Conservation (phyloP, 2,888 invertebrate genomes). For the Bembecia ichneumoniformis region DNA sequence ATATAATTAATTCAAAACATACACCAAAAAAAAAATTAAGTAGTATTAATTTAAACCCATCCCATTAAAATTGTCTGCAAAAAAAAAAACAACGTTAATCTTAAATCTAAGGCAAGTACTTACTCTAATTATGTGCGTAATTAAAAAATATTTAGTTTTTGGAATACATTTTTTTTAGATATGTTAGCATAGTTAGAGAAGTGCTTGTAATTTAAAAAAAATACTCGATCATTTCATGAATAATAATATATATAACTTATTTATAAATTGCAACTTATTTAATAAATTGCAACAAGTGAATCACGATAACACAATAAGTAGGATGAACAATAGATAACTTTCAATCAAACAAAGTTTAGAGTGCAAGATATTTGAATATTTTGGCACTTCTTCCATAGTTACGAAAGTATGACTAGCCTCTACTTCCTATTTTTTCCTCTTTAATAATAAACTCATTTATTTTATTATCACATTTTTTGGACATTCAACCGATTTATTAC, state of each 20-base stretch:
- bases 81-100: constrained; percentile 10
- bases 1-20: constrained; percentile 16
- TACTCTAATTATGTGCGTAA: too few relatives aligned
- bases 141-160: too few relatives aligned
- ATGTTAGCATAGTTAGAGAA: too few relatives aligned
- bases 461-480: constrained; percentile 34
- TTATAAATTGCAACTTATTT: too few relatives aligned
- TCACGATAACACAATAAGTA: too few relatives aligned
- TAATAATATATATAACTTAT: too few relatives aligned
- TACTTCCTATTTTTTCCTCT: constrained; percentile 13
- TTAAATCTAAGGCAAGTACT: constrained; percentile 6
- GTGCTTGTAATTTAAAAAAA: too few relatives aligned
- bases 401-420: constrained; percentile 46
- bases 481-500: not conserved
- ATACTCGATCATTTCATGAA: too few relatives aligned
- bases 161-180: too few relatives aligned
- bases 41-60: not conserved
- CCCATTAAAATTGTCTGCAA: not conserved
- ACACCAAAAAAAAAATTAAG: not conserved
- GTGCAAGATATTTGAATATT: constrained; percentile 28
- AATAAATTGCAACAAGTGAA: too few relatives aligned
- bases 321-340: too few relatives aligned
- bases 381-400: constrained; percentile 49
- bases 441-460: constrained; percentile 19
- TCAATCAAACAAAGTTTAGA: constrained; percentile 21